Evolutionary conservation across 2,797 vertebrate genomes (phyloP).

Genomic region (Galagoides demidoff): DNA sequence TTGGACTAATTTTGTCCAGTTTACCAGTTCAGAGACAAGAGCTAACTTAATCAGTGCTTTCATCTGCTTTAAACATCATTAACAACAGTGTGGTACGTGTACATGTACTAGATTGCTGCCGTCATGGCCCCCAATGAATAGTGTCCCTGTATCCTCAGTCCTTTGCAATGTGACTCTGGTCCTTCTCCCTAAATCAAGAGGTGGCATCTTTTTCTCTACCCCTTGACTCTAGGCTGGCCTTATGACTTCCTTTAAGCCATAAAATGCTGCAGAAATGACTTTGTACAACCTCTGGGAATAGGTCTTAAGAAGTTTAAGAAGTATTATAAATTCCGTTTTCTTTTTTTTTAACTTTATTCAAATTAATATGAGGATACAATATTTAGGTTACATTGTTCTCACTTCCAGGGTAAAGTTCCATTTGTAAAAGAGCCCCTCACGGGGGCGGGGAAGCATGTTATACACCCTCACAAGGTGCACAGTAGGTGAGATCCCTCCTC

Average conservation of each 20-base stretch:
- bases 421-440: too few species aligned
- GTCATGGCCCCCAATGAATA: accelerated
- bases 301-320: not conserved
- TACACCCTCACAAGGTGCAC: too few species aligned
- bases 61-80: not conserved
- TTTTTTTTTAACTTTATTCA: too few species aligned
- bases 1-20: not conserved
- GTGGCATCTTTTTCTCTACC: not conserved
- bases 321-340: not conserved
- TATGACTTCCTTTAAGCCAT: not conserved
- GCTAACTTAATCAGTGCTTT: not conserved
- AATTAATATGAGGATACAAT: too few species aligned
- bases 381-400: too few species aligned
- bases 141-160: not conserved
- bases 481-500: too few species aligned
- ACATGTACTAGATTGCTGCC: too few species aligned
- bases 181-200: not conserved
- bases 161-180: not conserved
- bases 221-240: not conserved
- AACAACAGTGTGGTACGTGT: too few species aligned
- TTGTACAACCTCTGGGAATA: not conserved
- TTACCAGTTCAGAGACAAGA: not conserved
- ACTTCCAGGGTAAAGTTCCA: too few species aligned
- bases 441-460: too few species aligned
- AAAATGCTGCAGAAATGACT: not conserved